These are phyloP conservation scores for Peromyscus melanophrys DNA, from an alignment of 2,797 vertebrate species.

Conservation along the genomic window DNA sequence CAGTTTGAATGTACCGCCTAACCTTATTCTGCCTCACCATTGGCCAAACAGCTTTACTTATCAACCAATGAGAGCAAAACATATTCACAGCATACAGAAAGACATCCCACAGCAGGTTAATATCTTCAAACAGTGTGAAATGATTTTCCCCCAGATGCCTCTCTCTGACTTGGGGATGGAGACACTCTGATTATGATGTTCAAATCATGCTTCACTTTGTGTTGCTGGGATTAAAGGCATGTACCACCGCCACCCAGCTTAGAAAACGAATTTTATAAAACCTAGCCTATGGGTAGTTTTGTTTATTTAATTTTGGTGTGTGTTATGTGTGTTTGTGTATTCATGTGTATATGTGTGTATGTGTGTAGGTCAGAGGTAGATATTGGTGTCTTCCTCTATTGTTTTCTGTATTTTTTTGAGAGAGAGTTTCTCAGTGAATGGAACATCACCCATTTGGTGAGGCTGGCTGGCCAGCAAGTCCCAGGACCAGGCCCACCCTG, in stretches of 20 bases:
- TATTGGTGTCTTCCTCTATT: neutral
- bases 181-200: neutral
- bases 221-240: neutral
- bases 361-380: neutral
- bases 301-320: neutral
- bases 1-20: no score
- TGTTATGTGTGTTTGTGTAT: neutral
- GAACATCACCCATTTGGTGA: no score
- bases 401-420: neutral
- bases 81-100: no score
- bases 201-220: neutral
- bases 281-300: no score
- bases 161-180: neutral
- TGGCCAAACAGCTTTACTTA: no score
- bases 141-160: neutral
- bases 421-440: neutral
- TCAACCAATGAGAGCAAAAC: no score
- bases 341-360: neutral
- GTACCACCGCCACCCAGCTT: neutral
- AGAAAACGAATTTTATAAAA: conserved; percentile 19
- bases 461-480: neutral
- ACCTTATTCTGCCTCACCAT: no score
- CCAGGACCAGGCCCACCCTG: neutral
- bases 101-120: neutral
- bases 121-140: neutral